A percentile compares a stretch with the other conserved stretches of the same genome.
Evolutionary conservation across 2,888 invertebrate genomes (phyloP).

Genomic region (Orchesella flavescens): DNA sequence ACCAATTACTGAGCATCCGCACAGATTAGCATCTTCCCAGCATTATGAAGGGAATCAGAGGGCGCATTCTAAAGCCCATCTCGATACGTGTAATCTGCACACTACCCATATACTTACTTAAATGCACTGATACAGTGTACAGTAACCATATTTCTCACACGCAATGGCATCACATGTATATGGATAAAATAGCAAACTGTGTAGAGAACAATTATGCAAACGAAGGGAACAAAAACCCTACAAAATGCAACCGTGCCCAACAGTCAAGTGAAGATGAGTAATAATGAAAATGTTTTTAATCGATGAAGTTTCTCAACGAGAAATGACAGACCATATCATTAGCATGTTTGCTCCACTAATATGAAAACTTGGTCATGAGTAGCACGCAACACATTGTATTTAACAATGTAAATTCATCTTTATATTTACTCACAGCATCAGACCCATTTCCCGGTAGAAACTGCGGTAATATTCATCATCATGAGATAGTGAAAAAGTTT

Average conservation of each 20-base stretch:
- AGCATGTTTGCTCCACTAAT: conserved; percentile 17
- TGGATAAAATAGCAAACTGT: background rate
- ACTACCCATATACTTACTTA: background rate
- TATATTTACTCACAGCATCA: background rate
- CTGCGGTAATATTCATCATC: background rate
- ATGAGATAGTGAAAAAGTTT: background rate
- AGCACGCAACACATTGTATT: conserved; percentile 15
- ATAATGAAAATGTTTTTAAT: conserved; percentile 9
- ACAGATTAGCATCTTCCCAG: conserved; percentile 59
- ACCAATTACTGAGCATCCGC: conserved; percentile 53
- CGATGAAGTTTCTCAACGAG: background rate
- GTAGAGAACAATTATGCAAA: background rate
- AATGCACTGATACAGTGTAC: background rate
- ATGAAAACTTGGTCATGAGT: conserved; percentile 22
- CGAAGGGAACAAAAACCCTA: background rate
- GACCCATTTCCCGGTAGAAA: conserved; percentile 19
- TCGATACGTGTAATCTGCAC: background rate
- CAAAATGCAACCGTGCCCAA: too few relatives aligned
- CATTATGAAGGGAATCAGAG: background rate
- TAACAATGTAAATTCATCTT: background rate
- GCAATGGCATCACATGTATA: background rate
- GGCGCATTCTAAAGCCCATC: background rate
- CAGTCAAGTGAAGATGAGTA: background rate
- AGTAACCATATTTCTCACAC: background rate
- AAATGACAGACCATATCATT: conserved; percentile 2